Evolutionary conservation across 1,140 invertebrate genomes (phyloP).

Genomic region (Scaptomyza hsui): DNA sequence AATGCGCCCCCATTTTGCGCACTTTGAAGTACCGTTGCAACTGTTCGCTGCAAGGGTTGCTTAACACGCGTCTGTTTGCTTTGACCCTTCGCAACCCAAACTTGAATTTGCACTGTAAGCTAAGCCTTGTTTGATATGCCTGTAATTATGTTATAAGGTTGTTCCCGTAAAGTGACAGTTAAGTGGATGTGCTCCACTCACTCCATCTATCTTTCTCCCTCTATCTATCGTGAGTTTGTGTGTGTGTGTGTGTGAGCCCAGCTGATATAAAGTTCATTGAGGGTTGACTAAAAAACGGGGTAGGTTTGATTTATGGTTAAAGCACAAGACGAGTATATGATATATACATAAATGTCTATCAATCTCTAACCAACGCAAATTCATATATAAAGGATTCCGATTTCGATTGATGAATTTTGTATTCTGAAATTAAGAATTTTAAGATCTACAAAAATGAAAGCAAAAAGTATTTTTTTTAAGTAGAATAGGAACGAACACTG

Average conservation of each 20-base stretch:
- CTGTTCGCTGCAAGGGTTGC: conserved; percentile 45
- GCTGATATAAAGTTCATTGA: conserved; percentile 11
- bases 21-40: background rate
- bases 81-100: conserved; percentile 17
- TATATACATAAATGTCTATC: background rate
- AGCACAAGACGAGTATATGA: background rate
- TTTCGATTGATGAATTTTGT: no score
- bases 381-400: no score
- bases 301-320: conserved; percentile 41
- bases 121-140: conserved; percentile 74
- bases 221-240: conserved; percentile 2
- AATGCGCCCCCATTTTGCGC: background rate
- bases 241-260: conserved; percentile 19
- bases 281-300: conserved; percentile 28
- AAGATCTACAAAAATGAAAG: no score
- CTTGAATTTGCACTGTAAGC: conserved; percentile 22
- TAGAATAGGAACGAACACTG: no score
- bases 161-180: conserved; percentile 62
- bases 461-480: no score
- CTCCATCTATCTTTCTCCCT: conserved; percentile 9
- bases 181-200: conserved; percentile 49
- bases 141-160: conserved; percentile 80
- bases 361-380: no score
- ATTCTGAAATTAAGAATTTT: no score
- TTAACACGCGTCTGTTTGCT: background rate